Base-by-base conservation (phyloP, 2,888 invertebrate species). In the Microchrysa polita region DNA sequence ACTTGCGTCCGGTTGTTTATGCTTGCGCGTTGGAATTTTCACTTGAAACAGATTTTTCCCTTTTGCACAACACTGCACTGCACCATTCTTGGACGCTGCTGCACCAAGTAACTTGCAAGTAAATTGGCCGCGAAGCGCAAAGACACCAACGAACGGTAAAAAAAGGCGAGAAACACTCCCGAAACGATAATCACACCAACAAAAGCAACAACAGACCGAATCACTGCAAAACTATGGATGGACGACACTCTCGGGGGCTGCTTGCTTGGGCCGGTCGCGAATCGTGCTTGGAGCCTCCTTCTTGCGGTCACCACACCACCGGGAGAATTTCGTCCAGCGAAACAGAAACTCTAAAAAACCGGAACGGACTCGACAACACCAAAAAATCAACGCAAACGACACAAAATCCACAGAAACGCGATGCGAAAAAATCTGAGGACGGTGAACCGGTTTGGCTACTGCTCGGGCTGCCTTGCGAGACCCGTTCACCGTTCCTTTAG, bases 371-470 rank as follows among this genome's bases (percentile, higher is more conserved):
- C n/a, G n/a, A n/a, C n/a, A n/a, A n/a, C 48, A 48, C 48, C 48
- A 48, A 48, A 48, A n/a, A 48, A 34, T 34, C 48, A 48, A 48
- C 48, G 48, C 12, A n/a, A 48, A 48, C 16, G 40, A 61, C 61
- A 61, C 27, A 55, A 20, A 20, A 55, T 55, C 55, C 55, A 48
- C 34, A n/a, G n/a, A n/a, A n/a, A n/a, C 40, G 16, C 61, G 20
- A 18, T 20, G 22, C 48, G 22, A 22, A 12, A 53, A 48, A 55
- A 55, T 55, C 18, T 55, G 20, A 60, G 27, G 65, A 22, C 55
- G 53, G 67, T 53, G 67, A 44, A 67, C 67, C 67, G 67, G 67
- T 67, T 67, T 67, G 48, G 12, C 23, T 52, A 42, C 44, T 34
- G 27, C 2, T n/a, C n/a, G n/a, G 4, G 7, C 27, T 34, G 48